A percentile compares a stretch with the other conserved stretches of the same genome.
phyloP scores from a whole-genome alignment of 1,140 invertebrate genomes.

The Drosophila littoralis region DNA sequence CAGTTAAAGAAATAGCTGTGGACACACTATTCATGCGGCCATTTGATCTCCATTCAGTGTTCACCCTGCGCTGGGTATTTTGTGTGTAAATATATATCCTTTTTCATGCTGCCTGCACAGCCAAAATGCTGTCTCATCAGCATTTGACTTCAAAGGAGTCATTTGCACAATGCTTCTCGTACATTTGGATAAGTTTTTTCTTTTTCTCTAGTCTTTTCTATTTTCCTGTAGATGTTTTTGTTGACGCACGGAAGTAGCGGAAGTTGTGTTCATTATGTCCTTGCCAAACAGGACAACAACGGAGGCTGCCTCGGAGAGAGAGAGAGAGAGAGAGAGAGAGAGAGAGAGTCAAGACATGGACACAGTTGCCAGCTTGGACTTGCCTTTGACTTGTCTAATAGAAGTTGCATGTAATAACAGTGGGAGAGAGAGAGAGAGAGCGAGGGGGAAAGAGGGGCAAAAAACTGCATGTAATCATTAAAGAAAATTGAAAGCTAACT shows the following conservation, averaged over 20 bases:
- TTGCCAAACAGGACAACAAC: conserved; percentile 58
- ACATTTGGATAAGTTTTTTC: conserved; percentile 15
- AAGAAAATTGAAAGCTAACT: conserved; percentile 36
- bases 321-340: not conserved
- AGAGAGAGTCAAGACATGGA: conserved; percentile 36
- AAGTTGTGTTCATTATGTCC: conserved; percentile 78
- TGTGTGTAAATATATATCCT: conserved; percentile 41
- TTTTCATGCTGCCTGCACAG: conserved; percentile 66
- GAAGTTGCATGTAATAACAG: conserved; percentile 30
- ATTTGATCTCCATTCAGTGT: conserved; percentile 27
- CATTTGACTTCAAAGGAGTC: conserved; percentile 78
- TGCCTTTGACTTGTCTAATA: conserved; percentile 36
- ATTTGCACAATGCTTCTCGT: conserved; percentile 64
- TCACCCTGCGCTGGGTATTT: conserved; percentile 6
- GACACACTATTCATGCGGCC: conserved; percentile 28
- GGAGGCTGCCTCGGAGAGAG: too few species aligned
- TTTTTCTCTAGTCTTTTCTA: not conserved
- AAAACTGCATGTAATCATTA: conserved; percentile 69
- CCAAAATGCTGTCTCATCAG: conserved; percentile 72
- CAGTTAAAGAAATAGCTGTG: conserved; percentile 17
- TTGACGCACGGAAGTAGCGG: conserved; percentile 52
- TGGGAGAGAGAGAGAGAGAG: too few species aligned
- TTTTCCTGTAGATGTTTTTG: conserved; percentile 23
- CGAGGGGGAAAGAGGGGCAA: not conserved
- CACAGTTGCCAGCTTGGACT: conserved; percentile 41